phyloP scores from a whole-genome alignment of 92 coral and sea anemone species.

The Metridium senile region DNA sequence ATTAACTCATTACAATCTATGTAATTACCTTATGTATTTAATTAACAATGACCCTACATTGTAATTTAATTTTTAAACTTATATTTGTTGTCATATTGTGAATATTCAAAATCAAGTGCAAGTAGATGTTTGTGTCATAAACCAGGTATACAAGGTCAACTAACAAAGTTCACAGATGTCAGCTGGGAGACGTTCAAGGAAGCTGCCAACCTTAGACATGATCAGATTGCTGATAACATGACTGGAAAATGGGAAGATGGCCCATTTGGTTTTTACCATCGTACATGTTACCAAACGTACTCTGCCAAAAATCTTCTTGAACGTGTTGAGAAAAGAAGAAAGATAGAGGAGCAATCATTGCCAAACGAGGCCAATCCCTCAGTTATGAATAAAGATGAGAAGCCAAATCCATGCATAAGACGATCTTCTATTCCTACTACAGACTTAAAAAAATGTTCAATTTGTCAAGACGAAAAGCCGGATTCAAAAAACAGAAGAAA shows the following conservation, averaged over 20 bases:
- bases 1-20: too few relatives aligned
- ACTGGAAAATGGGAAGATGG: slow-evolving; percentile 48
- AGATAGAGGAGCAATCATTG: slow-evolving; percentile 16
- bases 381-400: slow-evolving; percentile 7
- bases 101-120: too few relatives aligned
- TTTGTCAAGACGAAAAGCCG: slow-evolving; percentile 43
- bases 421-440: slow-evolving; percentile 32
- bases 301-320: slow-evolving; percentile 44
- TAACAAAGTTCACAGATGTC: slow-evolving; percentile 39
- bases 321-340: slow-evolving; percentile 33
- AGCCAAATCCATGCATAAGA: slow-evolving; percentile 19
- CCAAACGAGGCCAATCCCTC: not conserved
- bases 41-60: too few relatives aligned
- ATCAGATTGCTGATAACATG: slow-evolving; percentile 42
- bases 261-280: slow-evolving; percentile 54
- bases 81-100: too few relatives aligned
- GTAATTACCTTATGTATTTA: too few relatives aligned
- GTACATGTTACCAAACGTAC: slow-evolving; percentile 49
- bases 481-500: slow-evolving; percentile 55
- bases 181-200: slow-evolving; percentile 50
- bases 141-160: slow-evolving; percentile 42
- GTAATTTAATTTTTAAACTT: too few relatives aligned
- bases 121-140: slow-evolving; percentile 46
- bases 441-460: slow-evolving; percentile 37
- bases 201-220: slow-evolving; percentile 32